Base-by-base conservation (phyloP, 2,888 invertebrate genomes). In the Melanostoma scalare region DNA sequence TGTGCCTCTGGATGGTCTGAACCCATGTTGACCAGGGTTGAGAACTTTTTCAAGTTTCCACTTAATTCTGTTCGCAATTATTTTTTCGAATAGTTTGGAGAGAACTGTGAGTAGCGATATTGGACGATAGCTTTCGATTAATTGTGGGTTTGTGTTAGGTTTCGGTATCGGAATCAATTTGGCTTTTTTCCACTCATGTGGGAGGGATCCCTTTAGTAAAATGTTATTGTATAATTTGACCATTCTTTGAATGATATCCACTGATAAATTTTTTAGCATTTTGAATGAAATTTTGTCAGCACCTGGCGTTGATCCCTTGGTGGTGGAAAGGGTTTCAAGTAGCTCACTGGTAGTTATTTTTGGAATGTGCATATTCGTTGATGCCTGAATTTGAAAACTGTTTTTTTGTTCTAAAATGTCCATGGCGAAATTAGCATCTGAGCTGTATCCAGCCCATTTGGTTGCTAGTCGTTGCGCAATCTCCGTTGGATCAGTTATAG, bases 21-120 rank as follows among this genome's bases (percentile, higher is more conserved):
- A 52, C 1, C 48, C 50, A 36, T 63, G 50, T 63, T 63, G 50
- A 6, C 38, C 5, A 38, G 9, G 42, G 6, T 60, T n/a, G 2
- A 60, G 30, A 31, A 4, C 3, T 46, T 9, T 10, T 36, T 63
- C 48, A 0, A 63, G 3, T 6, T 10, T 63, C n/a, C 36, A 33
- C 48, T 63, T 63, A 2, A 63, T 3, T 38, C 48, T 50, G 4
- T 36, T 63, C n/a, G n/a, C n/a, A 50, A 63, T 50, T 63, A 48
- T 36, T 63, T 50, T 63, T 40, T 50, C 50, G 8, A 63, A 63
- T 48, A 63, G 10, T 48, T 63, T 63, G 36, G 50, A 48, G 0
- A 63, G 63, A 63, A 63, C 63, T 1, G 63, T 36, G 9, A 63
- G 35, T 2, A 63, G 36, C 8, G 30, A 61, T 3, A 63, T 63